phyloP scores from a whole-genome alignment of 2,888 invertebrate species.

The Lithosia quadra region DNA sequence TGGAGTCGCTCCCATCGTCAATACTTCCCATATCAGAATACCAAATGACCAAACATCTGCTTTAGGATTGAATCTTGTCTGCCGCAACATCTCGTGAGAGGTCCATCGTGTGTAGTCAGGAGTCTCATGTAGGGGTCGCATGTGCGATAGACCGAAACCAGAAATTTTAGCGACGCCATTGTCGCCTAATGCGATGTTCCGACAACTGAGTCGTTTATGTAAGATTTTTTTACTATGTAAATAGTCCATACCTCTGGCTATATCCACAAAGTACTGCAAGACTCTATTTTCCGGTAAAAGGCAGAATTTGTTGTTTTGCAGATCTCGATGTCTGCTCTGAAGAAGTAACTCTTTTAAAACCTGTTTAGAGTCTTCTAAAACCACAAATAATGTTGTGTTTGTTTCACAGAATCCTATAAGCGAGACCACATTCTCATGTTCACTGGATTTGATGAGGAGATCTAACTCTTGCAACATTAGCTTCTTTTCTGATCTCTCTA shows the following conservation, averaged over 20 bases:
- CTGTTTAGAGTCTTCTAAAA: conserved; percentile 89
- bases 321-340: conserved; percentile 85
- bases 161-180: conserved; percentile 90
- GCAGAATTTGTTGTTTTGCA: conserved; percentile 86
- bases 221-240: conserved; percentile 89
- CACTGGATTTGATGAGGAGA: conserved; percentile 89
- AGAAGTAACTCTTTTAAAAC: conserved; percentile 91
- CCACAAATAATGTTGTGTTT: conserved; percentile 91
- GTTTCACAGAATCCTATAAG: conserved; percentile 94
- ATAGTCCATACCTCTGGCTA: conserved; percentile 91
- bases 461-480: conserved; percentile 90
- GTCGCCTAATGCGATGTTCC: conserved; percentile 90
- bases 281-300: conserved; percentile 88
- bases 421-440: conserved; percentile 90
- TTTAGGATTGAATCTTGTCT: conserved; percentile 89
- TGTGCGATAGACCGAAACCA: conserved; percentile 91
- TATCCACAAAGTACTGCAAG: conserved; percentile 88
- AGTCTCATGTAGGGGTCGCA: conserved; percentile 87
- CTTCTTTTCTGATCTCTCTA: conserved; percentile 84
- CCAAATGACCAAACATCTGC: conserved; percentile 95
- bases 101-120: conserved; percentile 93
- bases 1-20: conserved; percentile 92
- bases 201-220: conserved; percentile 91
- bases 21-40: conserved; percentile 93
- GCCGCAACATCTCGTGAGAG: conserved; percentile 91